These are phyloP conservation scores for Toxonevra muliebris DNA, from an alignment of 2,888 invertebrate genomes.

Conservation along the genomic window DNA sequence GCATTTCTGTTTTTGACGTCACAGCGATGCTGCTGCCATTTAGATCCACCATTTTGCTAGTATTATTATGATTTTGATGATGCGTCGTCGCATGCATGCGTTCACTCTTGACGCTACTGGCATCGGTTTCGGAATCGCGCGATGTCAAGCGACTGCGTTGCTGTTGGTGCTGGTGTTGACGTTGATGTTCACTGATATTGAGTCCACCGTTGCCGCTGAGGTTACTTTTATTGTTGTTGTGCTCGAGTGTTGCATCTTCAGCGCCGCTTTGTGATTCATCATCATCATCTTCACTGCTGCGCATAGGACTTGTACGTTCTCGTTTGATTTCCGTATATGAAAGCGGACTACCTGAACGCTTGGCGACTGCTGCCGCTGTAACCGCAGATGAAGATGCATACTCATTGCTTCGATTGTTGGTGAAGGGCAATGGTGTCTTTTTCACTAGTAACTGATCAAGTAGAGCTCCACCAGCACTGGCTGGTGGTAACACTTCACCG, in stretches of 20 bases:
- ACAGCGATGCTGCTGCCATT: constrained; percentile 49
- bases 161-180: constrained; percentile 40
- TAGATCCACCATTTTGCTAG: constrained; percentile 54
- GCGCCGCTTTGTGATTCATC: constrained; percentile 44
- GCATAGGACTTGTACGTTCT: constrained; percentile 65
- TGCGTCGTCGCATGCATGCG: constrained; percentile 23
- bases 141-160: constrained; percentile 51
- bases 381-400: constrained; percentile 43
- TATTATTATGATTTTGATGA: constrained; percentile 40
- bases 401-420: constrained; percentile 52
- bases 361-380: constrained; percentile 38
- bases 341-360: constrained; percentile 61
- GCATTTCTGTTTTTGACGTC: constrained; percentile 36
- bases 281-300: constrained; percentile 43
- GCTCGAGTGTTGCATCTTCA: constrained; percentile 47
- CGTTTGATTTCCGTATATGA: constrained; percentile 67
- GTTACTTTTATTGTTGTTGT: constrained; percentile 46
- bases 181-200: constrained; percentile 38
- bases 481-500: constrained; percentile 62
- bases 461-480: constrained; percentile 66
- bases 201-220: constrained; percentile 44
- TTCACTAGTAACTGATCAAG: constrained; percentile 73
- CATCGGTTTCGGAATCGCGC: constrained; percentile 54
- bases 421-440: constrained; percentile 65
- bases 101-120: constrained; percentile 46